These are phyloP conservation scores for Limnephilus auricula DNA, from an alignment of 2,888 invertebrate genomes.

Conservation along the genomic window DNA sequence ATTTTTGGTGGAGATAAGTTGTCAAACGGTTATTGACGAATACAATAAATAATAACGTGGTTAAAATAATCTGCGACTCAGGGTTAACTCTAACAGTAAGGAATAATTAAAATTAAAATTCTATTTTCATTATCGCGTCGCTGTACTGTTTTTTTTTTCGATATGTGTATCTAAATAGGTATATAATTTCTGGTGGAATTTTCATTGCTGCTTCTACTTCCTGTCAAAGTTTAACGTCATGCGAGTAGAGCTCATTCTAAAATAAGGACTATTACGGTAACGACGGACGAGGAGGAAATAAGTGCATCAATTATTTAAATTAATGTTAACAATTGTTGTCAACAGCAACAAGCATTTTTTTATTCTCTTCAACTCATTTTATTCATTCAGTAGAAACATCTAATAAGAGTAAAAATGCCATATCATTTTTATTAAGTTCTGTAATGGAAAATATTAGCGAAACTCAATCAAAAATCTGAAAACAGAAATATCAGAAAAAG, in stretches of 20 bases:
- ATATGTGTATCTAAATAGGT: background rate
- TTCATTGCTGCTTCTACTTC: background rate
- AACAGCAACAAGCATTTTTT: too few relatives aligned
- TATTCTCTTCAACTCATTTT: too few relatives aligned
- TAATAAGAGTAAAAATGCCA: too few relatives aligned
- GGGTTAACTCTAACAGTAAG: too few relatives aligned
- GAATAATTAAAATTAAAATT: background rate
- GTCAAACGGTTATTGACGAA: background rate
- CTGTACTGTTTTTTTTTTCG: too few relatives aligned
- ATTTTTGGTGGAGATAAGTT: background rate
- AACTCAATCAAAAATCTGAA: too few relatives aligned
- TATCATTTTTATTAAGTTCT: too few relatives aligned
- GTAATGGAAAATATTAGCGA: too few relatives aligned
- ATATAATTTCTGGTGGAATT: background rate
- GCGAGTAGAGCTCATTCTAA: background rate
- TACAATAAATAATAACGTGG: background rate
- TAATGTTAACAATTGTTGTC: too few relatives aligned
- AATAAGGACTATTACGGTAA: background rate
- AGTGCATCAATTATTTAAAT: background rate
- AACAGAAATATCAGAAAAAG: too few relatives aligned
- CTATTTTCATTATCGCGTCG: background rate
- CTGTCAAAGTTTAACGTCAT: background rate
- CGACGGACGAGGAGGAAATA: background rate
- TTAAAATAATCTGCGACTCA: background rate
- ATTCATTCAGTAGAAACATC: too few relatives aligned